Conservation (phyloP, 1,140 invertebrate genomes). For the Argopecten irradians region DNA sequence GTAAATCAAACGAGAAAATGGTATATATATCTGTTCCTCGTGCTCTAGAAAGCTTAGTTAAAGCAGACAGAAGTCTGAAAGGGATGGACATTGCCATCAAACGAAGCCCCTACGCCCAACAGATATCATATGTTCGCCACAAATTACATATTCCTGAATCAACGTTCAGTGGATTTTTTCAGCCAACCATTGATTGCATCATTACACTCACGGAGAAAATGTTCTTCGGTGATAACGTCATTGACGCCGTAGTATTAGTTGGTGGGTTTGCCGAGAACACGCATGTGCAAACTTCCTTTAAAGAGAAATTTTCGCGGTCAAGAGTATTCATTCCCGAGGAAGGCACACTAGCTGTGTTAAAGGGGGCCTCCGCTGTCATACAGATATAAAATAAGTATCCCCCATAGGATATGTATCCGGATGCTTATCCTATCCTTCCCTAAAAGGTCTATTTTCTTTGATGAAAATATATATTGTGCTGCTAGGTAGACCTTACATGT, state of each 20-base stretch:
- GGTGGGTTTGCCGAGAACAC: constrained; percentile 37
- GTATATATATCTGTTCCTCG: background rate
- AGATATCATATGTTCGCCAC: background rate
- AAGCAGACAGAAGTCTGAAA: background rate
- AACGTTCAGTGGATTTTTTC: background rate
- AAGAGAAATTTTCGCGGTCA: background rate
- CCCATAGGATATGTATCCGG: no score
- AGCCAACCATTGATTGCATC: background rate
- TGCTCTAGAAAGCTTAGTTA: background rate
- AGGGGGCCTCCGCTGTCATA: no score
- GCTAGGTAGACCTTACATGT: no score
- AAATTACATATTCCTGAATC: background rate
- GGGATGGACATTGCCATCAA: background rate
- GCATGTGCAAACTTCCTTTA: background rate
- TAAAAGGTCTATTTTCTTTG: no score
- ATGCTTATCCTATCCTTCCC: no score
- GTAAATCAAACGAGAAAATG: background rate
- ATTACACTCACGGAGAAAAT: constrained; percentile 24
- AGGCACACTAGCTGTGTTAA: constrained; percentile 28
- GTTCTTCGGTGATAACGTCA: background rate
- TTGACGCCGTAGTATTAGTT: constrained; percentile 28
- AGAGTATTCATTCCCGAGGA: constrained; percentile 29
- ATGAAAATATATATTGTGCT: no score
- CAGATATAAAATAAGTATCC: no score
- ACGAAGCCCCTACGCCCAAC: background rate